phyloP scores from a whole-genome alignment of 2,797 vertebrate species.

The Selene dorsalis region DNA sequence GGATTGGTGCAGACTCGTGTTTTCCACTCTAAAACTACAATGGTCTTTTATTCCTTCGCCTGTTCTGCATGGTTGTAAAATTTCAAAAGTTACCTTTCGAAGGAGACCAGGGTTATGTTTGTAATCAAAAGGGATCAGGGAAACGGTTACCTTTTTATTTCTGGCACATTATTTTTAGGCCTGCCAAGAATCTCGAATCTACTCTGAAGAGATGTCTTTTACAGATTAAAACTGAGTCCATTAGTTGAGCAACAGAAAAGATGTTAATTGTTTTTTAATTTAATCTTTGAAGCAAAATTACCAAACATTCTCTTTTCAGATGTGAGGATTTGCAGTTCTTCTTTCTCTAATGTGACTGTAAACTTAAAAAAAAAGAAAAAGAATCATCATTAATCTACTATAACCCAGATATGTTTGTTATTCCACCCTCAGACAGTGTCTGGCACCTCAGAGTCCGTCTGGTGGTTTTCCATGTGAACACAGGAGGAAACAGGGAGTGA shows the following conservation, averaged over 20 bases:
- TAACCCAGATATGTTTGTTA: background rate
- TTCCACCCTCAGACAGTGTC: background rate
- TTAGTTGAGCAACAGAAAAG: background rate
- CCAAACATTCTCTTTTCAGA: background rate
- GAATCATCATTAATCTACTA: background rate
- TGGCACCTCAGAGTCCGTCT: constrained; percentile 12
- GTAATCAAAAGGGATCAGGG: background rate
- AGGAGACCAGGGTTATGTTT: background rate
- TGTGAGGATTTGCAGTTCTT: background rate
- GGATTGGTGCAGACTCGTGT: background rate
- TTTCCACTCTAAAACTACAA: background rate
- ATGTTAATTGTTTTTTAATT: background rate
- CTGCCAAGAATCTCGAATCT: background rate
- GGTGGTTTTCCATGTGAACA: constrained; percentile 17
- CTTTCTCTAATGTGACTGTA: background rate
- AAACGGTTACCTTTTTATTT: background rate
- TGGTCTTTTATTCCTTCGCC: no score
- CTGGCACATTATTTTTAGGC: background rate
- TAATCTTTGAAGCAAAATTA: background rate
- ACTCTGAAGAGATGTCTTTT: background rate
- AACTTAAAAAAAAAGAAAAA: background rate
- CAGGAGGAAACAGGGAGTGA: constrained; percentile 4
- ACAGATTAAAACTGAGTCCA: background rate
- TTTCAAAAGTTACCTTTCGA: background rate
- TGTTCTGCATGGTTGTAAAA: no score